Evolutionary conservation across 2,113 vertebrate genomes (phyloP), one percentile per base, ranked within the genome.

Genomic region (Megaleporinus macrocephalus): DNA sequence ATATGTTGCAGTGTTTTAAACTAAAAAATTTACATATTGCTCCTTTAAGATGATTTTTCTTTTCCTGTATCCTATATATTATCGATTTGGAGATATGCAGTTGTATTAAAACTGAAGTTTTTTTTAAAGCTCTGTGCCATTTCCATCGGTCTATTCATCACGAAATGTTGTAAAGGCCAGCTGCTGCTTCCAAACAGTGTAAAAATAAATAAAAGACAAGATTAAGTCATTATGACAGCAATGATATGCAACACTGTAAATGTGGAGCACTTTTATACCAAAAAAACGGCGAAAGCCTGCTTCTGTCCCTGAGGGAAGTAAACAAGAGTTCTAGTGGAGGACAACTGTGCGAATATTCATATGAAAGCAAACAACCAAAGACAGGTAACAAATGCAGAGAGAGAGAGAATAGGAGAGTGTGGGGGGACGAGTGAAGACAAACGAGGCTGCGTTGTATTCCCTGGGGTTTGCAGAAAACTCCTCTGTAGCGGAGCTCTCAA

Each of bases 321-420:
- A 81, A 81, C 78, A 84, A 81, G 22, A 41, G 44, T 81, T 65
- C 61, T 18, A 22, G 27, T 1, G 49, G 24, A 55, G 26, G 65
- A 63, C 55, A 62, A 33, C 0, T 7, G 22, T 61, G 69, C 33
- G 13, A 72, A 61, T 72, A 61, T 80, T 73, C 71, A 63, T 59
- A 49, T 51, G n/a, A 74, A 84, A 63, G 47, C 73, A 69, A 49
- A 78, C 29, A 75, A 76, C 55, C 59, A 81, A 73, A 77, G 74
- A 36, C 41, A 79, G 62, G 68, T 63, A 69, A 61, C 61, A 74
- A 44, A 66, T 33, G 18, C 11, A 57, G 71, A 44, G 36, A 73
- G 76, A 47, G 44, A 16, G 59, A 62, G 77, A 70, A 36, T 29
- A 27, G 61, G 27, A 29, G 36, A 22, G 61, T 20, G 62, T 5